Percentiles rank a stretch among this genome's conserved stretches.
phyloP scores from a whole-genome alignment of 1,140 invertebrate species.

The Apolygus lucorum region DNA sequence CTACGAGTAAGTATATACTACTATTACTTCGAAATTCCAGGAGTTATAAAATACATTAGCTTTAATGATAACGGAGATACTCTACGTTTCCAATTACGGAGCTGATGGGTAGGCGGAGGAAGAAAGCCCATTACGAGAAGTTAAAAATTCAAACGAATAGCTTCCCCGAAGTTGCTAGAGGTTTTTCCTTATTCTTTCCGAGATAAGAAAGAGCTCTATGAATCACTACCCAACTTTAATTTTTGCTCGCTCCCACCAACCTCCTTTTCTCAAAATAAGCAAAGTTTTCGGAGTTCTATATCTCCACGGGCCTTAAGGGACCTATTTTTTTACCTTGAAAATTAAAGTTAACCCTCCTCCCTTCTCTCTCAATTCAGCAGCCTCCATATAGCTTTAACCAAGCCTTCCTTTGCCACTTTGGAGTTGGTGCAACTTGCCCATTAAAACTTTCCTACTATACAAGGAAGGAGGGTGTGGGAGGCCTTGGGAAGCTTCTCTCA shows the following conservation, averaged over 20 bases:
- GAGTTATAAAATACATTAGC: too few relatives aligned
- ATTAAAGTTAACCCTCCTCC: slow-evolving; percentile 2
- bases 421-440: slow-evolving; percentile 10
- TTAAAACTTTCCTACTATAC: slow-evolving; percentile 6
- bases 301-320: neutral
- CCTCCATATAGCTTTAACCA: neutral
- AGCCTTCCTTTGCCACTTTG: neutral
- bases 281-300: neutral
- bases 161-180: neutral
- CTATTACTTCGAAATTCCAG: too few relatives aligned
- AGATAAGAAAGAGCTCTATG: neutral
- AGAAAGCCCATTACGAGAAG: neutral
- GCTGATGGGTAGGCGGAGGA: neutral
- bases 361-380: neutral
- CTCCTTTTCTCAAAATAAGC: neutral
- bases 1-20: too few relatives aligned
- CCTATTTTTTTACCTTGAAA: slow-evolving; percentile 15
- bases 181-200: neutral
- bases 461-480: neutral
- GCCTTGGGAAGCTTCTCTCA: neutral
- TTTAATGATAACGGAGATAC: neutral
- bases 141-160: neutral
- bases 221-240: neutral
- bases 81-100: neutral
- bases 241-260: neutral